Percentiles rank a stretch among this genome's conserved stretches.
Evolutionary conservation across 2,113 vertebrate genomes (phyloP).

Genomic region (Stegostoma tigrinum): DNA sequence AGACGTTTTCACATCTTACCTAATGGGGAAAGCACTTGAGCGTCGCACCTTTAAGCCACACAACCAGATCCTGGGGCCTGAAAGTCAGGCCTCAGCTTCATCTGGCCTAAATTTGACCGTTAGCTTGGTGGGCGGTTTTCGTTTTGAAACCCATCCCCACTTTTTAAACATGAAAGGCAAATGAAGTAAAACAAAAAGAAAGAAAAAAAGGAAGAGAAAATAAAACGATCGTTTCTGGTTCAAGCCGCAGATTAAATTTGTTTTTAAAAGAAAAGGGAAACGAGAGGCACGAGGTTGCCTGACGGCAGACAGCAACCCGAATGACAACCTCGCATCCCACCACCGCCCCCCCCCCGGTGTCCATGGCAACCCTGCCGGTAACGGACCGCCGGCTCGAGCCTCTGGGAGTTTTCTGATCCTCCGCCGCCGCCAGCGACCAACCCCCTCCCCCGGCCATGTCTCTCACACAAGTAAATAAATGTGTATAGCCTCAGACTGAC

Average conservation of each 20-base stretch:
- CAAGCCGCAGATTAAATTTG: too few relatives aligned
- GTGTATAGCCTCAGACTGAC: neutral
- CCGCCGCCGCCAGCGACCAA: too few relatives aligned
- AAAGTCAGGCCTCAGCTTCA: neutral
- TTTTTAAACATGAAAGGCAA: neutral
- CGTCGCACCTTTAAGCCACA: neutral
- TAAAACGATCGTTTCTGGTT: neutral
- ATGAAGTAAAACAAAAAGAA: neutral
- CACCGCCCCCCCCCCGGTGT: neutral
- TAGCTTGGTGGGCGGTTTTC: neutral
- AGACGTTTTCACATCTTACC: neutral
- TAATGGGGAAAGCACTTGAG: neutral
- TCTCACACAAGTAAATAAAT: neutral
- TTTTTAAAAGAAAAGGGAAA: neutral
- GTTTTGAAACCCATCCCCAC: neutral
- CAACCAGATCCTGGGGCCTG: neutral
- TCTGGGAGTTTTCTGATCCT: neutral
- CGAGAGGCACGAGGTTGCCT: neutral
- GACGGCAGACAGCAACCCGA: too few relatives aligned
- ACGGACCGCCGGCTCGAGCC: neutral
- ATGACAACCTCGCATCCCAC: too few relatives aligned
- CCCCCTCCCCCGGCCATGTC: neutral
- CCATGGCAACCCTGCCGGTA: conserved; percentile 16
- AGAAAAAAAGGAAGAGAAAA: neutral
- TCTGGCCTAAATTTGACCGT: neutral